Evolutionary conservation across 2,888 invertebrate genomes (phyloP).

Genomic region (Autographa pulchrina): DNA sequence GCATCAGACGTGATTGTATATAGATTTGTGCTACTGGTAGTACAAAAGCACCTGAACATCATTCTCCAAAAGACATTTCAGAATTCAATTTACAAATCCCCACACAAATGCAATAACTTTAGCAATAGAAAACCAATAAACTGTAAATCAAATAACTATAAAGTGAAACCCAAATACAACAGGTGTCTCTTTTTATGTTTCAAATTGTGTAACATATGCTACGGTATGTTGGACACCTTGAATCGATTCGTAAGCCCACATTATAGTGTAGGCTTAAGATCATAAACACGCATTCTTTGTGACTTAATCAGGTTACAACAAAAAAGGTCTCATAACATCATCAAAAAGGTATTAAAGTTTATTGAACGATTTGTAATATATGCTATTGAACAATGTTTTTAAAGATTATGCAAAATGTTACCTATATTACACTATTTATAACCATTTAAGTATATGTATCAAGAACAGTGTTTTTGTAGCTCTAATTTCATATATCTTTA

Average conservation of each 20-base stretch:
- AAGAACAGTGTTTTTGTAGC: background rate
- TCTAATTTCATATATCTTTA: background rate
- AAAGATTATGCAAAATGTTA: background rate
- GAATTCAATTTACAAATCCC: background rate
- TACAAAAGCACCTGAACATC: too few species aligned
- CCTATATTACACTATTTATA: background rate
- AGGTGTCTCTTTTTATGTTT: conserved; percentile 37
- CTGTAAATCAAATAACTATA: conserved; percentile 40
- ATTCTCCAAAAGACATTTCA: background rate
- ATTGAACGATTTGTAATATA: background rate
- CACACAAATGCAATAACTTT: background rate
- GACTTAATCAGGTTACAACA: conserved; percentile 24
- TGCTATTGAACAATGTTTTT: background rate
- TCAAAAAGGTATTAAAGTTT: conserved; percentile 10
- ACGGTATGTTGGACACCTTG: conserved; percentile 51
- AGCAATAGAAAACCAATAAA: conserved; percentile 6
- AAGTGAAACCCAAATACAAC: conserved; percentile 21
- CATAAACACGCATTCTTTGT: conserved; percentile 39
- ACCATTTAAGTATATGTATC: background rate
- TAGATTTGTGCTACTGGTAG: background rate
- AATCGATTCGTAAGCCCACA: conserved; percentile 52
- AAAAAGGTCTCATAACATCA: conserved; percentile 14
- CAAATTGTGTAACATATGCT: conserved; percentile 46
- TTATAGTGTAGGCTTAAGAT: conserved; percentile 37
- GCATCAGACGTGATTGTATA: background rate